These are phyloP conservation scores for Palythoa grandiflora DNA, from an alignment of 92 coral and sea anemone genomes.

Conservation along the genomic window DNA sequence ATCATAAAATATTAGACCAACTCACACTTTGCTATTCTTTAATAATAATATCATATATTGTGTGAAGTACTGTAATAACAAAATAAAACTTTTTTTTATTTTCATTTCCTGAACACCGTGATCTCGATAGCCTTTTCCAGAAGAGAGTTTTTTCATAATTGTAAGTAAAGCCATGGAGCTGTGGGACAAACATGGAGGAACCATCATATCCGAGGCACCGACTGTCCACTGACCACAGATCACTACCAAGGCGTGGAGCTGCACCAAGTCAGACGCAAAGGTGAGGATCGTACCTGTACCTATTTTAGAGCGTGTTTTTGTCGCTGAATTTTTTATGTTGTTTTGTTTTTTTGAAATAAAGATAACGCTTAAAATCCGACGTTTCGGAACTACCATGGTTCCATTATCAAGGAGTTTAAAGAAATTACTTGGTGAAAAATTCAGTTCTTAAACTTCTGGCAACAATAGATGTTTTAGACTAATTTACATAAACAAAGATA, in stretches of 20 bases:
- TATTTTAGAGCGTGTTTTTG: too few relatives aligned
- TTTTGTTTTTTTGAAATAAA: too few relatives aligned
- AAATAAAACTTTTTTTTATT: background rate
- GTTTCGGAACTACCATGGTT: too few relatives aligned
- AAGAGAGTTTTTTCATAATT: slow-evolving; percentile 77
- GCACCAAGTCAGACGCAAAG: background rate
- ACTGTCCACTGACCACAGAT: slow-evolving; percentile 59
- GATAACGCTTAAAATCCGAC: too few relatives aligned
- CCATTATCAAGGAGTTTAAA: too few relatives aligned
- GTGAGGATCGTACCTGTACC: background rate
- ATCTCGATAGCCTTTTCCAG: slow-evolving; percentile 72
- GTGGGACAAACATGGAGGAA: slow-evolving; percentile 89
- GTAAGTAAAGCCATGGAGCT: slow-evolving; percentile 94
- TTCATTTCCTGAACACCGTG: background rate
- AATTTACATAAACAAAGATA: too few relatives aligned
- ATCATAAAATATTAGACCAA: too few relatives aligned
- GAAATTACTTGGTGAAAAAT: too few relatives aligned
- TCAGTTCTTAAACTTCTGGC: too few relatives aligned
- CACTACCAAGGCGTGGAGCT: background rate
- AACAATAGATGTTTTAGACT: too few relatives aligned
- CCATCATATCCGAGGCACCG: slow-evolving; percentile 76
- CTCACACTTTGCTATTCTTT: background rate
- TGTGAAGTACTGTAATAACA: background rate
- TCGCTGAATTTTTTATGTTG: too few relatives aligned
- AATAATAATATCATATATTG: background rate